Conservation (phyloP, 2,797 vertebrate genomes). For the Hylomyscus alleni region DNA sequence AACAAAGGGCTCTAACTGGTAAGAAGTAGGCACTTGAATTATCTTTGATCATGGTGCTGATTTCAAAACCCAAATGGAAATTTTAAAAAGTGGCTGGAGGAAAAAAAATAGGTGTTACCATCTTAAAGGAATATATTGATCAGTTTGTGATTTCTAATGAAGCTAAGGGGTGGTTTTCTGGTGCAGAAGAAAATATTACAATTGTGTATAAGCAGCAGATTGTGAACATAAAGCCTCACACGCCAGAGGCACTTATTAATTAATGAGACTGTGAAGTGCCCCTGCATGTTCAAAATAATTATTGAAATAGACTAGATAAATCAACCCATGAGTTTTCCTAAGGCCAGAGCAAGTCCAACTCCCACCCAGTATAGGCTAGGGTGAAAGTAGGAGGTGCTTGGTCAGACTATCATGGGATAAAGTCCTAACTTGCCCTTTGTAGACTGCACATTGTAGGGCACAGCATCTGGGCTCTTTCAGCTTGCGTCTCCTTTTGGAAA, state of each 20-base stretch:
- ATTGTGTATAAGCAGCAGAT: not conserved
- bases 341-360: not conserved
- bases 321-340: not conserved
- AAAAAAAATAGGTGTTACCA: not conserved
- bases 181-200: not conserved
- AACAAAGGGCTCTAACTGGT: conserved; percentile 37
- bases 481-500: not conserved
- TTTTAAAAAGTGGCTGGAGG: not conserved
- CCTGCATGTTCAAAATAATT: conserved; percentile 22
- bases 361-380: accelerated
- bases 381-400: not conserved
- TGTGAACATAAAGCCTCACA: not conserved
- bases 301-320: not conserved
- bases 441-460: not conserved
- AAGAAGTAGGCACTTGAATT: conserved; percentile 44
- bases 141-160: not conserved
- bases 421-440: not conserved
- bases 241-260: conserved; percentile 2
- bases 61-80: conserved; percentile 52
- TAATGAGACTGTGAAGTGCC: not conserved
- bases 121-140: conserved; percentile 11
- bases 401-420: not conserved
- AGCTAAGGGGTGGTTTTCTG: conserved; percentile 25
- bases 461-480: not conserved
- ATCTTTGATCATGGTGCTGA: conserved; percentile 55